Base-by-base conservation (phyloP, 37 sponge, comb jelly and placozoan genomes). In the Halichondria panicea region DNA sequence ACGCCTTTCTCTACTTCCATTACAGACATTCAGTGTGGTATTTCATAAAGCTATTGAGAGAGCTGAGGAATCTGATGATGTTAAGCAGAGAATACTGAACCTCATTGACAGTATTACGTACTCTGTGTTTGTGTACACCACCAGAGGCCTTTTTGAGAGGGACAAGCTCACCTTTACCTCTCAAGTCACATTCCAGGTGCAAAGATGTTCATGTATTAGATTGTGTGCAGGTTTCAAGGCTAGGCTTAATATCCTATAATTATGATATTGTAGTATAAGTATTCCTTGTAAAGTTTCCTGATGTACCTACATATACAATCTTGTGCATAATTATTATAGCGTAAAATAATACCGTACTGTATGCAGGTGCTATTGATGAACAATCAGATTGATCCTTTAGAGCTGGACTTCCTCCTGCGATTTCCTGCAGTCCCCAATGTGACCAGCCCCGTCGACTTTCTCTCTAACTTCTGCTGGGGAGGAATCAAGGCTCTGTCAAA, bases 111-210 rank as follows among this genome's bases (percentile, higher is more conserved):
- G 80, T 71, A 90, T 98, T 65, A 98, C 99, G 1, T 98, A 91
- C 86, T 90, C 93, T 2, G 96, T 98, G 60, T 98, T 92, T 76
- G 83, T 92, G 83, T 98, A 98, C 68, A 98, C 99, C 43, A 76
- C 91, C 24, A 78, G 99, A 19, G 99, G 99, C 55, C 83, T 98
- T 3, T 98, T 98, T 78, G 99, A 98, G 70, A 75, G 76, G 41
- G 99, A 98, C 76, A 98, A 98, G 62, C 77, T 98, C 50, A 98
- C 84, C 42, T 98, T 98, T 66, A 90, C 91, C 3, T 83, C 99
- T 30, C 99, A 98, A 77, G 90, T 98, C 45, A 78, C 91, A 19
- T 98, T 98, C 79, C 99, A 95, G 76, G 89, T 88, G 9, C 39
- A 15, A 7, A 58, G 60, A 21, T 27, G 7, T 22, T 3, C 45